Base-by-base conservation (phyloP, 2,888 invertebrate species). In the Eupithecia pulchellata region DNA sequence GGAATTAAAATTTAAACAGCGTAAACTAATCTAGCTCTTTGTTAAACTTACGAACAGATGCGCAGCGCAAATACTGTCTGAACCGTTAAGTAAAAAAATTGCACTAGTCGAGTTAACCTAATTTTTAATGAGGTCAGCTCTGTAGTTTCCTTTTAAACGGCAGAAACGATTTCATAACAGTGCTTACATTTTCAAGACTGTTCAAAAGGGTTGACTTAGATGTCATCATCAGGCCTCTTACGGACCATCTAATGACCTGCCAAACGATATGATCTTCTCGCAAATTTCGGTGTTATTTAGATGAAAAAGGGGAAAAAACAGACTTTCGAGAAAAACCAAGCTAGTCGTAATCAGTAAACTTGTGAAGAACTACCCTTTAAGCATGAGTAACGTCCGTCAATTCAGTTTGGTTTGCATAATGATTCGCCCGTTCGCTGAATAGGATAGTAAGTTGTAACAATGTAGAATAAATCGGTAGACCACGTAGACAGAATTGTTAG, bases 401-500 rank as follows among this genome's bases (percentile, higher is more conserved):
- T 13, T 25, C 27, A 2, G 29, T 29, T 57, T 29, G 29, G 57
- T 71, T 60, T 25, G 13, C 39, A 65, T 57, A 39, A 20, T 67
- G 64, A 64, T 61, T 64, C 47, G 20, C 61, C 55, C 60, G n/a
- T 58, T 61, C 57, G n/a, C 30, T 34, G 58, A 63, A 69, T 66
- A 60, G 58, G 64, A 61, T 64, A 68, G 52, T 32, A 71, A 68
- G 68, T 72, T 69, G 66, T 69, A 47, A 66, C 64, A 69, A 72
- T 66, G 66, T 64, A 69, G 52, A n/a, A 32, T 69, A 67, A 67
- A 77, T 69, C 69, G 72, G 71, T 71, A 73, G 73, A 77, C 78
- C 75, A 78, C 80, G 81, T 84, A 83, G 84, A 82, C 85, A 83
- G 80, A 83, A 86, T 84, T 78, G 81, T 80, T 82, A 84, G 86